phyloP scores from a whole-genome alignment of 2,797 vertebrate genomes.

The Silurus aristotelis region DNA sequence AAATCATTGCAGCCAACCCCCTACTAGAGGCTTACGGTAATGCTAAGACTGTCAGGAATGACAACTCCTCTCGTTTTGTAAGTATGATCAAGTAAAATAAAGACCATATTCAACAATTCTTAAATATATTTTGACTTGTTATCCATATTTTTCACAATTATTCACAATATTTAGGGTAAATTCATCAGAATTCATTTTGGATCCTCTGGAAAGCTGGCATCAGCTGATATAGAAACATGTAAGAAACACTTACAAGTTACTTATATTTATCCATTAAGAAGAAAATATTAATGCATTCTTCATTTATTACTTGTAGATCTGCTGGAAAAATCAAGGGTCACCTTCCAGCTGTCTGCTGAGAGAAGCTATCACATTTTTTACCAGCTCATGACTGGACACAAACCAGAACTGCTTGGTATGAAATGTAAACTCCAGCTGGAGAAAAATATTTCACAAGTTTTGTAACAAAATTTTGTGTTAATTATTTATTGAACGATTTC shows the following conservation, averaged over 20 bases:
- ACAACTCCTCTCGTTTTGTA: conserved; percentile 83
- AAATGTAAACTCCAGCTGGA: not conserved
- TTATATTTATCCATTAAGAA: not conserved
- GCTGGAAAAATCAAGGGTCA: conserved; percentile 78
- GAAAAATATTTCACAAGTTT: not conserved
- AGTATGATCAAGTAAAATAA: conserved; percentile 55
- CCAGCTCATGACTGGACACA: conserved; percentile 77
- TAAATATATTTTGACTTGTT: not conserved
- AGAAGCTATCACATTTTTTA: conserved; percentile 81
- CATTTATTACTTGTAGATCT: conserved; percentile 64
- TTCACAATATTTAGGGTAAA: conserved; percentile 78
- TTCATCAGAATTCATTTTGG: conserved; percentile 92
- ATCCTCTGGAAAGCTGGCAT: conserved; percentile 86
- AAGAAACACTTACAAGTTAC: conserved; percentile 57
- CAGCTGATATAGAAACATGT: conserved; percentile 93
- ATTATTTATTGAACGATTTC: not conserved
- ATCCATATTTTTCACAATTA: not conserved
- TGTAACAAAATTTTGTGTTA: not conserved
- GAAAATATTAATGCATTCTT: not conserved
- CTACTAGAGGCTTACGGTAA: conserved; percentile 82
- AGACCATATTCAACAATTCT: not conserved
- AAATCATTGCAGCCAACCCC: conserved; percentile 78
- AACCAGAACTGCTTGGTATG: conserved; percentile 68
- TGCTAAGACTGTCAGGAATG: conserved; percentile 69
- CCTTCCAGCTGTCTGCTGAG: conserved; percentile 78